These are phyloP conservation scores for Ophthalmolycus amberensis DNA, from an alignment of 2,113 vertebrate species.

Conservation along the genomic window DNA sequence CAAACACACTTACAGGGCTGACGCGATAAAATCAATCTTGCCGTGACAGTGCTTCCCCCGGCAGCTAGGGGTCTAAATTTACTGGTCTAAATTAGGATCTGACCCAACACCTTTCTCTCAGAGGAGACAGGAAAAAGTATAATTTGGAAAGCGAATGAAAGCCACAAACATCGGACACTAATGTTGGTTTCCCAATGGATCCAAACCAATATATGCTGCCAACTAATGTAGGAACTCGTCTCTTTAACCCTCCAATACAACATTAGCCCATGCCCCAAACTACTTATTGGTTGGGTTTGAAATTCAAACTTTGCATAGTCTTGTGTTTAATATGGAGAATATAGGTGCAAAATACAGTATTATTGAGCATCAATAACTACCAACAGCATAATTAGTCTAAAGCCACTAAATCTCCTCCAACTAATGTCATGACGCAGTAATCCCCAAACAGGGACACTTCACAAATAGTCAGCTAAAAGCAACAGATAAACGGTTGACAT, in stretches of 20 bases:
- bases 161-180: slow-evolving; percentile 15
- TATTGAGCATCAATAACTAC: not conserved
- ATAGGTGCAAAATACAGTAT: not conserved
- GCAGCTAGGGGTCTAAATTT: slow-evolving; percentile 70
- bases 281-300: not conserved
- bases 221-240: slow-evolving; percentile 7
- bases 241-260: slow-evolving; percentile 32
- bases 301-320: not conserved
- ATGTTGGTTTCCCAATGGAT: slow-evolving; percentile 47
- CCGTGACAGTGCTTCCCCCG: slow-evolving; percentile 74
- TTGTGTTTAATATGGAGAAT: not conserved
- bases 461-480: not conserved
- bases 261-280: slow-evolving; percentile 9
- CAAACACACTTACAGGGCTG: slow-evolving; percentile 60
- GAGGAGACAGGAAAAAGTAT: slow-evolving; percentile 58
- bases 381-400: not conserved
- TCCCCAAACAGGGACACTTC: not conserved
- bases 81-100: slow-evolving; percentile 78
- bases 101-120: slow-evolving; percentile 72
- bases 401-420: not conserved
- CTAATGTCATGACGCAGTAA: not conserved
- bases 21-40: slow-evolving; percentile 80
- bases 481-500: not conserved
- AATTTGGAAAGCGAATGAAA: slow-evolving; percentile 59
- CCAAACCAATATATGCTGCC: slow-evolving; percentile 11